Evolutionary conservation across 2,888 invertebrate species (phyloP).

Genomic region (Adineta ricciae): DNA sequence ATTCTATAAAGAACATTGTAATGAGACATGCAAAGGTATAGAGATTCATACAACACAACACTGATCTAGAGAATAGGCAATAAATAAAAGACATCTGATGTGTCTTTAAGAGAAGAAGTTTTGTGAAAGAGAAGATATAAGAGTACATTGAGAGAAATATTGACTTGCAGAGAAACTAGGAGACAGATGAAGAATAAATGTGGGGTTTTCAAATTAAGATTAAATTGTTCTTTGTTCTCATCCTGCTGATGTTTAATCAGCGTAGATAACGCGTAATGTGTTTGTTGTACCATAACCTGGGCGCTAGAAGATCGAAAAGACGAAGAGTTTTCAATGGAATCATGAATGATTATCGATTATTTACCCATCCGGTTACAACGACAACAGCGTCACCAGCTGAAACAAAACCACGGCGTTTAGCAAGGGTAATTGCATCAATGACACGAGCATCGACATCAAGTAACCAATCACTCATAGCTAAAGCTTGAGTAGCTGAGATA

Average conservation of each 20-base stretch:
- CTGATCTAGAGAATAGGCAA: neutral
- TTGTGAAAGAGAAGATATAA: too few relatives aligned
- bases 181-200: neutral
- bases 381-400: conserved; percentile 74
- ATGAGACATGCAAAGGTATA: neutral
- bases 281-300: conserved; percentile 15
- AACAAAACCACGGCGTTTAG: conserved; percentile 74
- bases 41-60: neutral
- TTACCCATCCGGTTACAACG: conserved; percentile 88
- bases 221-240: neutral
- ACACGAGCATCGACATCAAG: conserved; percentile 49
- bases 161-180: neutral
- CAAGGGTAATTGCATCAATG: conserved; percentile 55
- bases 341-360: too few relatives aligned
- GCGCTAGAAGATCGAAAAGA: neutral
- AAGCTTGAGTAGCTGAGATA: neutral
- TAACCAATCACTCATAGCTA: conserved; percentile 40
- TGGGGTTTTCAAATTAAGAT: neutral
- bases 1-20: neutral
- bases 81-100: neutral
- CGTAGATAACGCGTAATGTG: conserved; percentile 8
- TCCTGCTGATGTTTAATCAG: neutral
- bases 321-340: too few relatives aligned
- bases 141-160: neutral
- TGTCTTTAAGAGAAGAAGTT: neutral